Percentiles rank a stretch among this genome's conserved stretches.
Conservation (phyloP, 2,797 vertebrate species). For the Dryobates pubescens region DNA sequence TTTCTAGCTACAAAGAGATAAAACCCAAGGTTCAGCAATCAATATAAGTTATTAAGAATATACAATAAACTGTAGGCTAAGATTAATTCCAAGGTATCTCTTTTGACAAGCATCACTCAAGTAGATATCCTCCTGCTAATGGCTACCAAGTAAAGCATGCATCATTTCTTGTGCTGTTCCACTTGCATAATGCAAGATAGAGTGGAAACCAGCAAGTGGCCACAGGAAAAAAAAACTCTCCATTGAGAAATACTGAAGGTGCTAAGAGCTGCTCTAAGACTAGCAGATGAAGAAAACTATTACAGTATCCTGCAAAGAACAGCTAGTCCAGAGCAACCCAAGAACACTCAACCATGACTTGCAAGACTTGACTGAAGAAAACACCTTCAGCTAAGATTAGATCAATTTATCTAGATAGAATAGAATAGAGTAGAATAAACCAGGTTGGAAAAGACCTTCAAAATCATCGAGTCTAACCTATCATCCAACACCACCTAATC, state of each 20-base stretch:
- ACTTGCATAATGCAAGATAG: not conserved
- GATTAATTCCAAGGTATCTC: not conserved
- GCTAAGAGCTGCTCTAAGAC: not conserved
- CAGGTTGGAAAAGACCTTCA: too few relatives aligned
- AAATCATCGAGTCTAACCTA: too few relatives aligned
- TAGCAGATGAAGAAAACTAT: not conserved
- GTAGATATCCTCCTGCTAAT: not conserved
- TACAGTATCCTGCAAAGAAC: not conserved
- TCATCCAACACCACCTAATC: too few relatives aligned
- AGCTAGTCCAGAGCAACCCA: not conserved
- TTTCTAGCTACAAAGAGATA: not conserved
- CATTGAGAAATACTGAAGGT: not conserved
- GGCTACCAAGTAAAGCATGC: not conserved
- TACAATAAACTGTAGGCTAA: constrained; percentile 22
- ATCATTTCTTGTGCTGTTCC: not conserved
- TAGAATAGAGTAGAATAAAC: too few relatives aligned
- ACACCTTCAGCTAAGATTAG: not conserved
- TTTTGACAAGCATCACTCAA: constrained; percentile 22
- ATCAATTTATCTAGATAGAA: not conserved
- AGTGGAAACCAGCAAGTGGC: not conserved
- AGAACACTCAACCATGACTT: not conserved
- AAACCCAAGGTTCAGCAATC: constrained; percentile 21
- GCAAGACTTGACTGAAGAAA: not conserved
- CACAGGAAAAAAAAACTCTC: not conserved
- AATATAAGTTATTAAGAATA: constrained; percentile 29